Conservation (phyloP, 2,113 vertebrate species). For the Chlorocebus sabaeus region DNA sequence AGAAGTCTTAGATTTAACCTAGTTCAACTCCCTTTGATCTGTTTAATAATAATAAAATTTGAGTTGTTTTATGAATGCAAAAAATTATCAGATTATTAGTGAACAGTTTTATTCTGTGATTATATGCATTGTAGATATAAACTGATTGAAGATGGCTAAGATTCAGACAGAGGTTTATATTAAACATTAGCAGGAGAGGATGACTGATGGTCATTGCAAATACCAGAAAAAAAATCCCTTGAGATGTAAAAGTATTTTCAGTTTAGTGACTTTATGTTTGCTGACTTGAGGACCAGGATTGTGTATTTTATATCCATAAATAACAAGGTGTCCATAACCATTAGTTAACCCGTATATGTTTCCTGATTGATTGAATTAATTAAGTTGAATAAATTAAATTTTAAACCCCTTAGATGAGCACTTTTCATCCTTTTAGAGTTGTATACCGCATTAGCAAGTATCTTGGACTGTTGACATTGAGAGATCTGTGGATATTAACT, state of each 20-base stretch:
- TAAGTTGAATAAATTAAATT: conserved; percentile 29
- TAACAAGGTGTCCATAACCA: neutral
- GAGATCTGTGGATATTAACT: neutral
- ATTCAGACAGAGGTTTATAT: neutral
- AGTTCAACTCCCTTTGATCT: neutral
- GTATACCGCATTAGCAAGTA: neutral
- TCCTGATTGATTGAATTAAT: neutral
- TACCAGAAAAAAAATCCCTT: conserved; percentile 6
- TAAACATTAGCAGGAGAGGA: neutral
- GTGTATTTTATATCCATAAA: conserved; percentile 4
- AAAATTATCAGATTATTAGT: neutral
- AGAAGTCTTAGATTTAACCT: neutral
- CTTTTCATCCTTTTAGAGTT: neutral
- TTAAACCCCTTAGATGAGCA: neutral
- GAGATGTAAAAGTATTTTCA: neutral
- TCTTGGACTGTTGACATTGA: neutral
- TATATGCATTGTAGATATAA: neutral
- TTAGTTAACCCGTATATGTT: neutral
- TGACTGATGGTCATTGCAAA: neutral
- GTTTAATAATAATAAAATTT: neutral
- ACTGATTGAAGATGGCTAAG: neutral
- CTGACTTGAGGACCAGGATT: neutral
- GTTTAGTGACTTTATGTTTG: conserved; percentile 24
- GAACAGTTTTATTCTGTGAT: neutral
- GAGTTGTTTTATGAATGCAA: neutral